Evolutionary conservation across 2,797 vertebrate genomes (phyloP), one percentile per base, ranked within the genome.

Genomic region (Otolemur crassicaudatus): DNA sequence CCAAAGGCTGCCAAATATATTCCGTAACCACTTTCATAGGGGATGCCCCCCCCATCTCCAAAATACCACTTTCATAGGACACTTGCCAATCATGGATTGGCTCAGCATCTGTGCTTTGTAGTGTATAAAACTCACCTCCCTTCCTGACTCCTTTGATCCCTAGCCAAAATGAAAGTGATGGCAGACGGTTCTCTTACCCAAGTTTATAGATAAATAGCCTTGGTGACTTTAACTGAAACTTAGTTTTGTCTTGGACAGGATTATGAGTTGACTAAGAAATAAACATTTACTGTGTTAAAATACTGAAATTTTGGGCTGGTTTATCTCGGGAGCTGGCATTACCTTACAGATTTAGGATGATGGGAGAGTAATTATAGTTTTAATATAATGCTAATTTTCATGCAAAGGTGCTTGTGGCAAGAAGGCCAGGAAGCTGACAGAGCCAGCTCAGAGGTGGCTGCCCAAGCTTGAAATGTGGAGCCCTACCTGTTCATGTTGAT

Each of bases 201-300:
- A 19, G 29, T 85, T 94, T 90, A 72, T 95, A 80, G 77, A 94
- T 94, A 95, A 77, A 80, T 14, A 79, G n/a, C 3, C 19, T 80
- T 46, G 49, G 34, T 29, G 91, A 81, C 63, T 92, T 93, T 82
- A 37, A 92, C 40, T 29, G 43, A 83, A 67, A 46, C 37, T 53
- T 61, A 81, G 29, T 76, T 90, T 83, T 67, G 12, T 37, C 20
- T 94, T 84, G 31, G 56, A 61, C 0, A 90, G 17, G 23, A 43
- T n/a, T 60, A 16, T n/a, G 92, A 46, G 43, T 67, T 43, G 23
- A 87, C 13, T 46, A 13, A 92, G 29, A 96, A 73, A 76, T 65
- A 90, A 95, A 37, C 25, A 12, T 72, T 85, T 69, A 85, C 75
- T 82, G 31, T 70, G 29, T 31, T 93, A 90, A 95, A 89, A 93